These are phyloP conservation scores for Pipa parva DNA, from an alignment of 2,113 vertebrate genomes.

Conservation along the genomic window DNA sequence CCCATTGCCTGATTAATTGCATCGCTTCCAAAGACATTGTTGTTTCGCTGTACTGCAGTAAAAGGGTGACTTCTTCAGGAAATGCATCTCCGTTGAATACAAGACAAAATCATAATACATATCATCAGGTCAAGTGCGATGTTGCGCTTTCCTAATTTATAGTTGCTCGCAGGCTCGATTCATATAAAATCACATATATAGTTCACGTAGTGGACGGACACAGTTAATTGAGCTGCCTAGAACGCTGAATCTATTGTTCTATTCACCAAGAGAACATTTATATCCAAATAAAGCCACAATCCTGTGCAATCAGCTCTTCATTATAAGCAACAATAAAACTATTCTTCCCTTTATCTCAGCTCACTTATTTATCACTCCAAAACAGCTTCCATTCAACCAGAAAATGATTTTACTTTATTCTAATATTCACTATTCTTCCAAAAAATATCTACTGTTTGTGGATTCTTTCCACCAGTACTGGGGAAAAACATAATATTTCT, in stretches of 20 bases:
- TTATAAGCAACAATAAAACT: not conserved
- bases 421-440: not conserved
- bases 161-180: not conserved
- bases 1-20: no score
- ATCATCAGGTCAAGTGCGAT: no score
- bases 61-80: no score
- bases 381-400: constrained; percentile 24
- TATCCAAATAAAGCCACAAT: not conserved
- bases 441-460: no score
- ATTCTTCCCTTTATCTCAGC: constrained; percentile 18
- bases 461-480: no score
- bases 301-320: not conserved
- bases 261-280: constrained; percentile 8
- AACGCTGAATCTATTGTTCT: not conserved
- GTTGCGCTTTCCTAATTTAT: no score
- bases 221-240: constrained; percentile 15
- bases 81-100: no score
- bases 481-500: no score
- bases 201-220: constrained; percentile 1
- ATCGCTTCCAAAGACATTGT: no score
- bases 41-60: no score
- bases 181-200: constrained; percentile 15
- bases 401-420: not conserved
- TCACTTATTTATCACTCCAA: constrained; percentile 19
- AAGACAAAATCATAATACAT: no score